Evolutionary conservation across 1,140 invertebrate species (phyloP).

Genomic region (Chironomus striatipennis): DNA sequence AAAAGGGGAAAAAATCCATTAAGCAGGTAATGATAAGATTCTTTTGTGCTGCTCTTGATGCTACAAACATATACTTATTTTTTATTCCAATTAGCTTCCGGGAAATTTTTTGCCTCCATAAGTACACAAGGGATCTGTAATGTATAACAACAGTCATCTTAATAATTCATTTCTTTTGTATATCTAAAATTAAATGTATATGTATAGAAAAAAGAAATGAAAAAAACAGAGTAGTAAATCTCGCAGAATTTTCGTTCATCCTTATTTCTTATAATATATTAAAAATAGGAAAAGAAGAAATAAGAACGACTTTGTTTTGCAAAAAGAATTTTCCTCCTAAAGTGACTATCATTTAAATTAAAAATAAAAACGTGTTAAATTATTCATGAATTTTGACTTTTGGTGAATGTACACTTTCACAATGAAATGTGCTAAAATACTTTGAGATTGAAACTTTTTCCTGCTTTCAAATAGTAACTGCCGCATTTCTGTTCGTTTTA

Average conservation of each 20-base stretch:
- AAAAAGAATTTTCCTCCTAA: not conserved
- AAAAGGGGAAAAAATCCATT: not conserved
- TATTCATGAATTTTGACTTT: not conserved
- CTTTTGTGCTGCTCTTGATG: not conserved
- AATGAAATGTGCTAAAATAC: not conserved
- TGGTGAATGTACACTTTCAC: not conserved
- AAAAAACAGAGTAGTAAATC: too few relatives aligned
- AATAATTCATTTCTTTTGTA: not conserved
- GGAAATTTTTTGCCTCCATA: not conserved
- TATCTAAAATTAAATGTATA: not conserved
- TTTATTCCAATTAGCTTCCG: slow-evolving; percentile 7
- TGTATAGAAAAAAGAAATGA: not conserved
- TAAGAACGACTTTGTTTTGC: too few relatives aligned
- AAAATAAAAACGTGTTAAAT: slow-evolving; percentile 10
- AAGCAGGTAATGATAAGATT: not conserved
- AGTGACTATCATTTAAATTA: not conserved
- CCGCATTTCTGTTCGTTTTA: not conserved
- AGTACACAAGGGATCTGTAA: not conserved
- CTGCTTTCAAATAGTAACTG: not conserved
- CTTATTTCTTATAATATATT: too few relatives aligned
- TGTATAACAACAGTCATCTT: not conserved
- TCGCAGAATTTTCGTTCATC: too few relatives aligned
- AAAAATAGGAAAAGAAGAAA: not conserved
- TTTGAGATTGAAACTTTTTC: not conserved
- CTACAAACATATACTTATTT: not conserved